Base-by-base conservation (phyloP, 2,888 invertebrate species). In the Ophioninae sp. region DNA sequence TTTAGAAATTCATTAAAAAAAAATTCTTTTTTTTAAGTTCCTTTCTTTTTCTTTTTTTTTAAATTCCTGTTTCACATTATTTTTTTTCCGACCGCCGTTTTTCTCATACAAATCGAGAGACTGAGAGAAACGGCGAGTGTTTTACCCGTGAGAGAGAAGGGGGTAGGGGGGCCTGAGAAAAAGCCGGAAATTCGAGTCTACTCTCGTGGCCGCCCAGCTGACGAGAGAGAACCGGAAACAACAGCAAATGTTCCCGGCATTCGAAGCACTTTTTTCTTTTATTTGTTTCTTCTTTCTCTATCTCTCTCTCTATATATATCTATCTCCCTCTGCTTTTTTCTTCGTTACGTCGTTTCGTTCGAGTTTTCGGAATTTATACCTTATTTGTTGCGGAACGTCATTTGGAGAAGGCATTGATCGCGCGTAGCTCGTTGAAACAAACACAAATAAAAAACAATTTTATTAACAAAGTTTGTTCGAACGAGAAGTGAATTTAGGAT, bases 161-260 rank as follows among this genome's bases (percentile, higher is more conserved):
- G 30, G 51, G 17, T 20, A 1, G 39, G 39, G 22, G 17, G 23
- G 23, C 65, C 41, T 13, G 67, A 13, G 63, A 68, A 67, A 20
- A 56, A 68, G 71, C 78, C 78, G 79, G 74, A 82, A 79, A 79
- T 79, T 82, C 80, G 77, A 71, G 59, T 83, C 30, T 51, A 51
- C 51, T 51, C 61, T 65, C 65, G 39, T 59, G 44, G 59, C 56
- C 8, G 63, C 63, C 63, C 61, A 44, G 23, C 73, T 58, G 73
- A 51, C 51, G 51, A 51, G 51, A 63, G 73, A 51, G 64, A 64
- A 64, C 63, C 77, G 77, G 69, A 83, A 73, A 72, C 77, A 81
- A 77, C 81, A 73, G 83, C 79, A 79, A 73, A 74, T 68, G 39
- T 81, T 79, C 77, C 72, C 61, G 67, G 58, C 59, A 51, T 65